Conservation (phyloP, 2,113 vertebrate genomes). For the Gymnogyps californianus region DNA sequence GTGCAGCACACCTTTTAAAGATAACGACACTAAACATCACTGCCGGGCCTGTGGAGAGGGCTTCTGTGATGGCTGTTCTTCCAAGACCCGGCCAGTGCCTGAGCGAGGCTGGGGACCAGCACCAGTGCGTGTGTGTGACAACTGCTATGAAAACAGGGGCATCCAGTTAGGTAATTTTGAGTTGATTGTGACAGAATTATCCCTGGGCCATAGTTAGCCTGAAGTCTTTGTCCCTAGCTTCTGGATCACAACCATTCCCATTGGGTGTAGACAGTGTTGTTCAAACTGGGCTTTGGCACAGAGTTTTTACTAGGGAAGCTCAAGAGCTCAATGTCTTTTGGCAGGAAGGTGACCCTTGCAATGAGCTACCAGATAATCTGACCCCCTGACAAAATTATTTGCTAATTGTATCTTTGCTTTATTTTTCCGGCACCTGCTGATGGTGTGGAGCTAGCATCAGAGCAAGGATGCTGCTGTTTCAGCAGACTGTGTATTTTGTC, state of each 20-base stretch:
- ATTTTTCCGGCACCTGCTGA: not conserved
- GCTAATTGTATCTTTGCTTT: not conserved
- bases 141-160: slow-evolving; percentile 86
- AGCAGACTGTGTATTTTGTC: not conserved
- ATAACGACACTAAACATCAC: slow-evolving; percentile 95
- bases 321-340: not conserved
- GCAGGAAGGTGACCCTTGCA: not conserved
- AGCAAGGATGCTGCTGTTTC: not conserved
- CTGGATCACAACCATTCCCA: not conserved
- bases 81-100: slow-evolving; percentile 89
- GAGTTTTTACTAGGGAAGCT: not conserved
- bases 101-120: slow-evolving; percentile 95
- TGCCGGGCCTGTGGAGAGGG: slow-evolving; percentile 96
- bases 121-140: slow-evolving; percentile 91
- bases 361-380: not conserved
- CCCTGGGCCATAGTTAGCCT: not conserved
- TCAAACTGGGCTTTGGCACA: not conserved
- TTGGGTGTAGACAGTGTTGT: not conserved
- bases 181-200: not conserved
- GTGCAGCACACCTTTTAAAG: slow-evolving; percentile 86
- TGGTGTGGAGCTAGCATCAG: not conserved
- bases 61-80: slow-evolving; percentile 93
- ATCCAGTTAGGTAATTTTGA: slow-evolving; percentile 79
- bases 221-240: not conserved
- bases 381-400: not conserved